phyloP scores from a whole-genome alignment of 2,888 invertebrate species.

The Uloborus plumipes region DNA sequence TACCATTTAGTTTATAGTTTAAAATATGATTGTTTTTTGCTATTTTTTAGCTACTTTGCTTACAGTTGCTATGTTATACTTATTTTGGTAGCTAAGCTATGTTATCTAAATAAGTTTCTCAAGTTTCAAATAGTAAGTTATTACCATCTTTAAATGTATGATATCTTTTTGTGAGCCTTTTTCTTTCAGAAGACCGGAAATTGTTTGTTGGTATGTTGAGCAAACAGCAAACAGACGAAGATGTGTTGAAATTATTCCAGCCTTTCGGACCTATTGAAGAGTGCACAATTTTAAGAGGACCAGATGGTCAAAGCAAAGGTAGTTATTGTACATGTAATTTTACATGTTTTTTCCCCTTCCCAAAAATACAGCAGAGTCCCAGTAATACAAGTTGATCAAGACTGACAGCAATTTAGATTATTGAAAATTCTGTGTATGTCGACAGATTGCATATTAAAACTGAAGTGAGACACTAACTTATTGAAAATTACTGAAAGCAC shows the following conservation, averaged over 20 bases:
- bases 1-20: too few relatives aligned
- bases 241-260: conserved; percentile 94
- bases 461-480: too few relatives aligned
- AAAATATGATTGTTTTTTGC: too few relatives aligned
- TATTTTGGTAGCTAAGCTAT: background rate
- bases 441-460: too few relatives aligned
- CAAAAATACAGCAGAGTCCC: too few relatives aligned
- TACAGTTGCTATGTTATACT: background rate
- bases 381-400: too few relatives aligned
- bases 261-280: conserved; percentile 99
- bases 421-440: too few relatives aligned
- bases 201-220: conserved; percentile 99
- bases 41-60: background rate
- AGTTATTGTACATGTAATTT: background rate
- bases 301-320: conserved; percentile 99
- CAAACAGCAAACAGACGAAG: conserved; percentile 98
- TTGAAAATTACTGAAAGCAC: too few relatives aligned
- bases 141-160: background rate
- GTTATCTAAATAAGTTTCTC: background rate
- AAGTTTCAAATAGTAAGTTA: background rate
- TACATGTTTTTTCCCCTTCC: background rate
- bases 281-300: conserved; percentile 97
- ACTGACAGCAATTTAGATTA: too few relatives aligned
- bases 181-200: conserved; percentile 88
- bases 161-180: conserved; percentile 3